Evolutionary conservation across 2,797 vertebrate species (phyloP).

Genomic region (Tiaroga cobitis): DNA sequence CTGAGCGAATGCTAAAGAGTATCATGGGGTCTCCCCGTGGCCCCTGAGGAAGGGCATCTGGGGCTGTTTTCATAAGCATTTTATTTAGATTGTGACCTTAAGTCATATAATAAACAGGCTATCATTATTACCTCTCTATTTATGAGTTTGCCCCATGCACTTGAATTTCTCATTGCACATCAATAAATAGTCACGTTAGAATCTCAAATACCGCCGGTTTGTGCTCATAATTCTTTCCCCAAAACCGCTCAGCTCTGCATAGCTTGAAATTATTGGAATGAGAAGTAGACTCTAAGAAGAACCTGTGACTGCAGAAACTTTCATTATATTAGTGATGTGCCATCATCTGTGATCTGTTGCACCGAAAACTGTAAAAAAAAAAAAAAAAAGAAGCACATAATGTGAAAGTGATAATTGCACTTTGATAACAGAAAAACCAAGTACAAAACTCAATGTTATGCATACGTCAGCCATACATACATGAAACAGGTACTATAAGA

Average conservation of each 20-base stretch:
- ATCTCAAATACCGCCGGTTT: background rate
- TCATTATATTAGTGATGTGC: background rate
- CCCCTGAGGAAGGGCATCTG: constrained; percentile 44
- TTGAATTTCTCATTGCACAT: background rate
- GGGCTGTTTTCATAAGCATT: constrained; percentile 44
- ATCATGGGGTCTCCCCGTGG: constrained; percentile 36
- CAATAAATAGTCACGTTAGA: constrained; percentile 17
- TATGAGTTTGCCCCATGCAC: constrained; percentile 11
- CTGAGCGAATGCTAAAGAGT: constrained; percentile 32
- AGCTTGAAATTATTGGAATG: constrained; percentile 11
- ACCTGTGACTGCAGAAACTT: background rate
- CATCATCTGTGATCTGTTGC: background rate
- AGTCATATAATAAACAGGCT: constrained; percentile 41
- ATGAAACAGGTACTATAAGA: background rate
- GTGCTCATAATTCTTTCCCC: background rate
- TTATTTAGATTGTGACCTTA: constrained; percentile 46
- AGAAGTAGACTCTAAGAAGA: background rate
- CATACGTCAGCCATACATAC: background rate
- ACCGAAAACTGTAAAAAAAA: background rate
- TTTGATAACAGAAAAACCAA: background rate
- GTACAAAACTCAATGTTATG: background rate
- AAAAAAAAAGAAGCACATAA: too few relatives aligned
- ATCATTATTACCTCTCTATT: constrained; percentile 34
- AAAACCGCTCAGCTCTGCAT: background rate
- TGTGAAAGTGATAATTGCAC: background rate